phyloP scores from a whole-genome alignment of 2,113 vertebrate genomes.

The Falco punctatus region DNA sequence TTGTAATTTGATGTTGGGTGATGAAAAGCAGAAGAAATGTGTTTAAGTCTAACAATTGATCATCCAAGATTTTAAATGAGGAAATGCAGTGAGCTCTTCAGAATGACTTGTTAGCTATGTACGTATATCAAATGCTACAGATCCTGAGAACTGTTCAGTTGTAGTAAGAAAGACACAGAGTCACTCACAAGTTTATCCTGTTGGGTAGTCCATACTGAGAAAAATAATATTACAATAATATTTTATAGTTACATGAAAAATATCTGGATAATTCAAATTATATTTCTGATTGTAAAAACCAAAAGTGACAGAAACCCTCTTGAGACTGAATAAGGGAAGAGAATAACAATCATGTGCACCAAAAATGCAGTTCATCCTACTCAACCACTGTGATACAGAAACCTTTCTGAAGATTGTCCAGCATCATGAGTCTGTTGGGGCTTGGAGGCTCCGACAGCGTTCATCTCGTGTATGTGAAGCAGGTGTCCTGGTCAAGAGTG shows the following conservation, averaged over 20 bases:
- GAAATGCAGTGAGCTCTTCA: background rate
- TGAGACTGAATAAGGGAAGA: background rate
- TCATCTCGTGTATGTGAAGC: rapidly evolving
- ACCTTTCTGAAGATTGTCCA: background rate
- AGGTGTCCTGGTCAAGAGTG: background rate
- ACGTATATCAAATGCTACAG: background rate
- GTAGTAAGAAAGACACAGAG: background rate
- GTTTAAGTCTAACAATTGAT: background rate
- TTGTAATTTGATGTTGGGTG: background rate
- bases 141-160: background rate
- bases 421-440: rapidly evolving
- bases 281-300: background rate
- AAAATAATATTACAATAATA: background rate
- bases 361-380: background rate
- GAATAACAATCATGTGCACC: background rate
- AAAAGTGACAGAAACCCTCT: background rate
- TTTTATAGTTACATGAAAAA: background rate
- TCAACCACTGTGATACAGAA: background rate
- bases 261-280: background rate
- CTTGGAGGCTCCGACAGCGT: background rate
- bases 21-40: background rate
- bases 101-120: background rate
- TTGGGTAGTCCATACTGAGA: background rate
- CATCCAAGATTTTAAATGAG: background rate
- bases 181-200: background rate